Percentiles rank a stretch among this genome's conserved stretches.
Conservation (phyloP, 2,888 invertebrate species). For the Lochmaea capreae region DNA sequence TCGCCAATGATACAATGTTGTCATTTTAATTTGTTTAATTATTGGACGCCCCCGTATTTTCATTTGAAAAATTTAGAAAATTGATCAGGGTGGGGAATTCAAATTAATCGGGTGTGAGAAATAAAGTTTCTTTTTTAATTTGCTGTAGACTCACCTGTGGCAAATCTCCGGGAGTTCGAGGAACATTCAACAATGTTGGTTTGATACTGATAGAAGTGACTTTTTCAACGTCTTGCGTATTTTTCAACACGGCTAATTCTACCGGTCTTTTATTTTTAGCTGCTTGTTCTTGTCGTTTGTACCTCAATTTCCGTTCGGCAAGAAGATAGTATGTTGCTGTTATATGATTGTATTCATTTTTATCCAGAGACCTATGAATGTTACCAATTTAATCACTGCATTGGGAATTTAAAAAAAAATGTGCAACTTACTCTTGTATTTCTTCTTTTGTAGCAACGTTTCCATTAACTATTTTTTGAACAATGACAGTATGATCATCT, state of each 20-base stretch:
- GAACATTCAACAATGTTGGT: conserved; percentile 70
- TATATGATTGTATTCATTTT: conserved; percentile 97
- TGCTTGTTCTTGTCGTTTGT: conserved; percentile 76
- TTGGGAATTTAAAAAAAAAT: not conserved
- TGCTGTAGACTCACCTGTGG: conserved; percentile 68
- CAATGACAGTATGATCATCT: conserved; percentile 90
- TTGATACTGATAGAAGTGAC: conserved; percentile 52
- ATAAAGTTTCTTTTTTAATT: no score
- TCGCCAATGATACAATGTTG: no score
- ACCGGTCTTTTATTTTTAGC: conserved; percentile 64
- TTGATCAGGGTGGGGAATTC: no score
- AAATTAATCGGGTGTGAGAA: no score
- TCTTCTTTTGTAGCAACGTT: conserved; percentile 94
- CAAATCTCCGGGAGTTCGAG: conserved; percentile 76
- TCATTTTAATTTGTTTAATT: no score
- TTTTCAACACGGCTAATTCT: conserved; percentile 62
- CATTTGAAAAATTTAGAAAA: no score
- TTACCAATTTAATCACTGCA: not conserved
- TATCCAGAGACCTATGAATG: conserved; percentile 82
- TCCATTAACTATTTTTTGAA: conserved; percentile 97
- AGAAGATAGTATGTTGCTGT: conserved; percentile 98
- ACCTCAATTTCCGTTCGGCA: conserved; percentile 90
- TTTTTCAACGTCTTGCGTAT: conserved; percentile 56
- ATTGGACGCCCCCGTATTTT: no score
- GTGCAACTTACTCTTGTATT: conserved; percentile 80